Base-by-base conservation (phyloP, 2,888 invertebrate genomes). In the Ectemnius lituratus region DNA sequence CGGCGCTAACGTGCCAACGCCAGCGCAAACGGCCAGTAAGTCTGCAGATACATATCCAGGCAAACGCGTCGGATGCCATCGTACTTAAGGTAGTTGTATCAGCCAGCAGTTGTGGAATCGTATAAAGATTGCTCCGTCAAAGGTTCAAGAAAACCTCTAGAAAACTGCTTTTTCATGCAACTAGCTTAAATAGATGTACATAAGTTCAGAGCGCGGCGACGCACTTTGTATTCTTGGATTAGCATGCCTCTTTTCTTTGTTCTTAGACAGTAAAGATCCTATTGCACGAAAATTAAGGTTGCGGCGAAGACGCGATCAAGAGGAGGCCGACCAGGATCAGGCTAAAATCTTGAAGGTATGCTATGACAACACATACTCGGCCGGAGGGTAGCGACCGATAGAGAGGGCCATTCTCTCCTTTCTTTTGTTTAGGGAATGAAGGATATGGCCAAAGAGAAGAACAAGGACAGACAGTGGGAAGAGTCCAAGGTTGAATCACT, bases 201-300 rank as follows among this genome's bases (percentile, higher is more conserved):
- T 23, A 23, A 23, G 23, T 23, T 2, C 3, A 23, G 2, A 23
- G 0, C 23, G 23, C 3, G 23, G 23, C 2, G 23, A 23, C 3
- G 27, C 1, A 28, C 4, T 23, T 37, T 49, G 28, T 23, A 14
- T 47, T 2, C 13, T 62, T 14, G 8, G 56, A 47, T 63, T 64
- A 3, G 56, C 46, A 18, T 47, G 5, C 13, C 23, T 13, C 16
- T 61, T 11, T 18, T 58, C 6, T 37, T 4, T 58, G 14, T 45
- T 63, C 0, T 13, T 2, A 92, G 94, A 93, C 83, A 93, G 93
- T 83, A 96, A 96, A 88, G 99, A 99, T 92, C 97, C 99, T 2
- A 97, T 98, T 83, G 98, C 99, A 0, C 94, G 99, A 45, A 98
- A 98, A 92, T 94, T 98, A 91, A 94, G 98, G 4, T 91, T 98